Evolutionary conservation across 37 sponge, comb jelly and placozoan species (phyloP), one percentile per base, ranked within the genome.

Genomic region (Aphrocallistes beatrix): DNA sequence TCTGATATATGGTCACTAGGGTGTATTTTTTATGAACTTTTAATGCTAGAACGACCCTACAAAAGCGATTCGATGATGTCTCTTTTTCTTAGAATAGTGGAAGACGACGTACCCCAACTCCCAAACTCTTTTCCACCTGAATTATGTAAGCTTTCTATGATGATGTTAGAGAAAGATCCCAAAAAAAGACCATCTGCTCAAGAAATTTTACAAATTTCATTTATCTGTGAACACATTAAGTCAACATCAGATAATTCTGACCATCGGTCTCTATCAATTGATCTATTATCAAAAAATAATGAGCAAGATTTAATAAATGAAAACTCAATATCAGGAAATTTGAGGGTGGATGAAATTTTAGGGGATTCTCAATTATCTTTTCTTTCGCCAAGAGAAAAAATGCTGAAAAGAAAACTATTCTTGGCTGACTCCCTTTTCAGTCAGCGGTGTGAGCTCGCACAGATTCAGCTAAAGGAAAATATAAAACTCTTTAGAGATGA

Each of bases 1-100:
- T 95, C 96, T 21, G 99, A 98, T 47, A 90, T 98, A 13, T 98
- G 99, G 99, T 94, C 98, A 23, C 90, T 97, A 42, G 98, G 94
- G 28, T 89, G 82, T 23, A 91, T 97, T 0, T 85, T 97, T 49
- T 97, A 93, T 87, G 98, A 97, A 81, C 85, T 97, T 36, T 94
- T 95, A 45, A 92, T 90, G 42, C 85, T 94, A 25, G 89, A 94
- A 37, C 88, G 90, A 25, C 95, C 98, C 23, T 97, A 90, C 51
- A 88, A 90, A 37, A 95, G 92, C 19, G 84, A 90, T 91, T 88
- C 89, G 38, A 39, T 95, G 23, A 87, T 95, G 90, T 92, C 90
- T 37, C 90, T 95, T 25, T 91, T 95, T 94, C 90, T 90, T 45
- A 91, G 84, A 69, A 95, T 95, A 39, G 91, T 95, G 13, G 90